These are phyloP conservation scores for Lampris incognitus DNA, from an alignment of 2,113 vertebrate species.

Conservation along the genomic window DNA sequence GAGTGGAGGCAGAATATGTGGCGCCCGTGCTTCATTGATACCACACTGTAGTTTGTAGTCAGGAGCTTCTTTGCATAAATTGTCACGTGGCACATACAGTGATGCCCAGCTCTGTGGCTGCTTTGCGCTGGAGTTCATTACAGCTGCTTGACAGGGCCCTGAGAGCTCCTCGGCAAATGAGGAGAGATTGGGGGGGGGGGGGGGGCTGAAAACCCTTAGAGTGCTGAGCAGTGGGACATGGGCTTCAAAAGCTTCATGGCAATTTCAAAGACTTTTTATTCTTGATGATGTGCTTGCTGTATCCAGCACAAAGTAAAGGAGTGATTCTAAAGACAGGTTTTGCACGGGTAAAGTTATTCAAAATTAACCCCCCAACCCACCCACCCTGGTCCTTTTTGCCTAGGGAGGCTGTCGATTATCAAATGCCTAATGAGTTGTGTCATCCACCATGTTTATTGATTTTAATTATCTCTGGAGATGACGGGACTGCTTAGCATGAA, in stretches of 20 bases:
- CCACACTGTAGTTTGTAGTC: neutral
- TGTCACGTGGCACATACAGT: neutral
- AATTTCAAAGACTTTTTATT: constrained; percentile 64
- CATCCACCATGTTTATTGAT: constrained; percentile 65
- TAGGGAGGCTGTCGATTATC: constrained; percentile 15
- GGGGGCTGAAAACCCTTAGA: constrained; percentile 63
- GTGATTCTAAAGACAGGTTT: constrained; percentile 30
- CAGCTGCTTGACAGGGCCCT: constrained; percentile 48
- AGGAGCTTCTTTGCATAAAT: neutral
- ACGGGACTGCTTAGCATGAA: constrained; percentile 33
- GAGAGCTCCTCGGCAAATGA: constrained; percentile 58
- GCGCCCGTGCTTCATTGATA: neutral
- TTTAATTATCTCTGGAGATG: constrained; percentile 64
- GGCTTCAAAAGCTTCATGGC: constrained; percentile 70
- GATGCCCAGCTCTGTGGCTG: constrained; percentile 13
- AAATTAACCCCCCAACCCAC: neutral
- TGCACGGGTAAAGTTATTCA: neutral
- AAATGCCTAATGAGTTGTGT: constrained; percentile 52
- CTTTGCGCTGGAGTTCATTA: constrained; percentile 57
- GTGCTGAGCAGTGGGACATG: constrained; percentile 58
- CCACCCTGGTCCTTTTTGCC: constrained; percentile 22
- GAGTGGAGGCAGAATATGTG: too few relatives aligned
- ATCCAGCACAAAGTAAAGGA: constrained; percentile 33
- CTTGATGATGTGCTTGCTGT: constrained; percentile 24
- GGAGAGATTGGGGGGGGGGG: constrained; percentile 53